Conservation (phyloP, 2,113 vertebrate genomes). For the Etheostoma cragini region DNA sequence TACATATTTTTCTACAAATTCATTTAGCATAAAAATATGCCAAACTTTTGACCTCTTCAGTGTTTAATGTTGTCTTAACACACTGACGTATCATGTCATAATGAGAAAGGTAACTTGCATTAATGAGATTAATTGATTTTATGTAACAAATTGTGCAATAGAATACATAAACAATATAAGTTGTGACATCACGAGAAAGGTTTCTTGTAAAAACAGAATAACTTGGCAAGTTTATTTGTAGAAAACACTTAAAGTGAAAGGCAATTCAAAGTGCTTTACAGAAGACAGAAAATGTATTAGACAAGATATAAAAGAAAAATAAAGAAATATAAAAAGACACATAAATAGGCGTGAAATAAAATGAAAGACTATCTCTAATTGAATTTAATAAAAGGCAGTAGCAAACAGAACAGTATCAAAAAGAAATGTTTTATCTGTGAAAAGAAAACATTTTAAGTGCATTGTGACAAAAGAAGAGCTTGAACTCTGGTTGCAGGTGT, state of each 20-base stretch:
- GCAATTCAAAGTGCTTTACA: neutral
- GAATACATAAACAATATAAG: neutral
- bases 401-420: neutral
- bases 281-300: neutral
- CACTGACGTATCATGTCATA: neutral
- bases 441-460: neutral
- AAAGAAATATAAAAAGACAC: neutral
- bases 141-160: no score
- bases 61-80: neutral
- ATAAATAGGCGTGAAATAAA: neutral
- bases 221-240: neutral
- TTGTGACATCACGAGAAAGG: neutral
- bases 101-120: neutral
- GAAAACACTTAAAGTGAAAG: neutral
- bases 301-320: neutral
- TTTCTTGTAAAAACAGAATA: neutral
- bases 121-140: neutral
- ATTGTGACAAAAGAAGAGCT: neutral
- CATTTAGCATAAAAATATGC: neutral
- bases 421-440: no score
- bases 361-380: neutral
- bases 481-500: neutral
- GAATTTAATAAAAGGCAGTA: neutral
- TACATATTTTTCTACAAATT: neutral
- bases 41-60: neutral